Conservation (phyloP, 2,888 invertebrate species). For the Geotrupes spiniger region DNA sequence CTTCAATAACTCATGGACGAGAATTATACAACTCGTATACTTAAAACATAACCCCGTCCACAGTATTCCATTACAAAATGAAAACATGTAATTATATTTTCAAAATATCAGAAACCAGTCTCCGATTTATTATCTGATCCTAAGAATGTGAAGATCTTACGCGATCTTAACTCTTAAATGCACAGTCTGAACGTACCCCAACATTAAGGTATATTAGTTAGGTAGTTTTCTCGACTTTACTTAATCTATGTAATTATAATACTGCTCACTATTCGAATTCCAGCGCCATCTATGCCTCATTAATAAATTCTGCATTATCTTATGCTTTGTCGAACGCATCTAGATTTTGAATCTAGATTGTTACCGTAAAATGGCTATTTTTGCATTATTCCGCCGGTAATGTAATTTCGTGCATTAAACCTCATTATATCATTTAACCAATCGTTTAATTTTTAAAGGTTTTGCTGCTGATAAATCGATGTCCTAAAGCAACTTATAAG, state of each 20-base stretch:
- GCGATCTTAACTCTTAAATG: slow-evolving; percentile 10
- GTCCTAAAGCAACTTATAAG: background rate
- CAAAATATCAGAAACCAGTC: slow-evolving; percentile 51
- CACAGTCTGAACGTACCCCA: slow-evolving; percentile 40
- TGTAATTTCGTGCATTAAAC: slow-evolving; percentile 5
- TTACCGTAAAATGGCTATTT: slow-evolving; percentile 3
- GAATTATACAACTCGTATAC: slow-evolving; percentile 6
- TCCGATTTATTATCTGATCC: slow-evolving; percentile 56
- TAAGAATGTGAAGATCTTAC: slow-evolving; percentile 38
- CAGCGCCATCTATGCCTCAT: slow-evolving; percentile 41
- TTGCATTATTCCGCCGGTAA: slow-evolving; percentile 3
- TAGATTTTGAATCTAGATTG: slow-evolving; percentile 16
- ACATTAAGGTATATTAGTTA: slow-evolving; percentile 50
- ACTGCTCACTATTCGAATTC: slow-evolving; percentile 38
- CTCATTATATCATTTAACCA: slow-evolving; percentile 12
- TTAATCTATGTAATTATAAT: slow-evolving; percentile 49
- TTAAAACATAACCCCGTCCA: slow-evolving; percentile 33
- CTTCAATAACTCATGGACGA: slow-evolving; percentile 2
- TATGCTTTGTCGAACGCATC: slow-evolving; percentile 7
- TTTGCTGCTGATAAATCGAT: slow-evolving; percentile 6
- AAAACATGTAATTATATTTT: slow-evolving; percentile 50
- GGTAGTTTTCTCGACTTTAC: slow-evolving; percentile 49
- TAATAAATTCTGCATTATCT: slow-evolving; percentile 42
- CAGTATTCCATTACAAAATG: slow-evolving; percentile 48
- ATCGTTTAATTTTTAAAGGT: slow-evolving; percentile 6